A percentile compares a stretch with the other conserved stretches of the same genome.
Evolutionary conservation across 1,140 invertebrate species (phyloP).

Genomic region (Sesamia nonagrioides): DNA sequence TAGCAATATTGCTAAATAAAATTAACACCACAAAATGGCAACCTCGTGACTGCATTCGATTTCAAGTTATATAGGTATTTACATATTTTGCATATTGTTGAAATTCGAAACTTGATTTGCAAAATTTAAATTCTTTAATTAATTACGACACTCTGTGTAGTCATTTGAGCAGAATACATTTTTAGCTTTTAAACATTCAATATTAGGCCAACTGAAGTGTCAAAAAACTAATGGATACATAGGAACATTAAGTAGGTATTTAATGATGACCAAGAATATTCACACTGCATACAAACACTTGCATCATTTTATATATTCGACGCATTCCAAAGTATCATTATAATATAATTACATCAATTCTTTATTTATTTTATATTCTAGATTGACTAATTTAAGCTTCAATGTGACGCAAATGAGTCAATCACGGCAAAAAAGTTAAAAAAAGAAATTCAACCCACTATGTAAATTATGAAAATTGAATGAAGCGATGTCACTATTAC

Average conservation of each 20-base stretch:
- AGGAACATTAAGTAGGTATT: neutral
- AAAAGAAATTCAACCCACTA: constrained; percentile 31
- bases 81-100: constrained; percentile 50
- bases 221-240: no score
- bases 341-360: constrained; percentile 38
- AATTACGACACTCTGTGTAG: constrained; percentile 19
- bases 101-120: constrained; percentile 46
- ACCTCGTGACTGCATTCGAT: constrained; percentile 43
- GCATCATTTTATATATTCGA: neutral
- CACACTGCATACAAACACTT: constrained; percentile 3
- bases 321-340: constrained; percentile 19
- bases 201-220: neutral
- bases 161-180: constrained; percentile 9
- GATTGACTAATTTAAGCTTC: no score
- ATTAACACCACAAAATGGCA: constrained; percentile 21
- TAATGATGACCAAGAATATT: neutral
- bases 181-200: neutral
- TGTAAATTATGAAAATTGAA: constrained; percentile 31
- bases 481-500: constrained; percentile 38
- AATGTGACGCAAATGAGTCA: constrained; percentile 7
- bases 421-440: constrained; percentile 17
- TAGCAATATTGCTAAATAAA: constrained; percentile 16
- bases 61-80: constrained; percentile 44
- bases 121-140: constrained; percentile 44
- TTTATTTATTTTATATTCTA: no score